Conservation (phyloP, 2,888 invertebrate genomes). For the Synergus gifuensis region DNA sequence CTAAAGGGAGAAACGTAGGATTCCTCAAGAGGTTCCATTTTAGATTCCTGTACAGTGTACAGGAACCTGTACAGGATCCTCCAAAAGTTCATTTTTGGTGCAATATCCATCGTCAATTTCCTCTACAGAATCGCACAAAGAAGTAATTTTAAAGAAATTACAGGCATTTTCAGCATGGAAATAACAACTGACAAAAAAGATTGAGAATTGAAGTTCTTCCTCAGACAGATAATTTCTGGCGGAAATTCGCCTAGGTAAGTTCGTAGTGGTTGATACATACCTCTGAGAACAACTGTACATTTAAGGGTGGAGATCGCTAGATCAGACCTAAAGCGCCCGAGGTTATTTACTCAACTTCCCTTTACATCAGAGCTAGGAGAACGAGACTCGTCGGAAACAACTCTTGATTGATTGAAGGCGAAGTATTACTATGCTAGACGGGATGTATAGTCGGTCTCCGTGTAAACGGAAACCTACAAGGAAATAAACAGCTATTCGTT, state of each 20-base stretch:
- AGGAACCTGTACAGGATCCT: too few relatives aligned
- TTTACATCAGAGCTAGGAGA: constrained; percentile 14
- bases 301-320: not conserved
- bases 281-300: not conserved
- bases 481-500: not conserved
- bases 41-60: too few relatives aligned
- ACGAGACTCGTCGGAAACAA: constrained; percentile 50
- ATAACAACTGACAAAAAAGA: not conserved
- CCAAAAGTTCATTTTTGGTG: too few relatives aligned
- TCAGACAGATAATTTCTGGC: not conserved
- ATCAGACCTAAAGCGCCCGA: not conserved
- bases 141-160: too few relatives aligned
- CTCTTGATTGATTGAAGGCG: constrained; percentile 61
- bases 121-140: too few relatives aligned
- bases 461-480: constrained; percentile 44
- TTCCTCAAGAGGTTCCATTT: too few relatives aligned
- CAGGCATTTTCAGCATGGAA: too few relatives aligned
- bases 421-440: constrained; percentile 46
- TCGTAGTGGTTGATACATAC: not conserved
- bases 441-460: constrained; percentile 43
- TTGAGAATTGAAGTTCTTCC: not conserved
- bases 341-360: constrained; percentile 59
- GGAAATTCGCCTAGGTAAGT: not conserved
- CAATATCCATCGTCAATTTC: too few relatives aligned
- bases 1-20: too few relatives aligned